Conservation (phyloP, 2,797 vertebrate species). For the Erithacus rubecula region DNA sequence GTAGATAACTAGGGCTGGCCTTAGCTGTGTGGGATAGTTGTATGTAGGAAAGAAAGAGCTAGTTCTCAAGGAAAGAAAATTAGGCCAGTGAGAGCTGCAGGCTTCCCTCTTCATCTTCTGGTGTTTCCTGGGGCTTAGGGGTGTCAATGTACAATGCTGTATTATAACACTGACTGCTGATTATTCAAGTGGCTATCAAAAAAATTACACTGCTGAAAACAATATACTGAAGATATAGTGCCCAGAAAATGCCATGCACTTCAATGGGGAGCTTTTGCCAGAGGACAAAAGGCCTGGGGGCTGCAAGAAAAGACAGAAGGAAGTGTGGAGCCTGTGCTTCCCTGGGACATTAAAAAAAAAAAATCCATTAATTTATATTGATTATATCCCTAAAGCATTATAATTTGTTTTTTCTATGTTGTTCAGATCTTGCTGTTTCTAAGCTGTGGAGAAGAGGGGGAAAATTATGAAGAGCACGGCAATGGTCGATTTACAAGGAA, state of each 20-base stretch:
- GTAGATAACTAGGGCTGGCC: conserved; percentile 5
- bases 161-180: conserved; percentile 52
- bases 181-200: conserved; percentile 66
- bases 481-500: neutral
- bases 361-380: conserved; percentile 12
- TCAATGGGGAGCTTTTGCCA: conserved; percentile 38
- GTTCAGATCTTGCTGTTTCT: neutral
- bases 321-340: neutral
- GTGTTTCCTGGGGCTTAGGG: conserved; percentile 30
- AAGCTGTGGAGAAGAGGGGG: neutral
- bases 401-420: neutral
- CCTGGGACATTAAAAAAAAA: neutral
- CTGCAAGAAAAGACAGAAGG: conserved; percentile 39
- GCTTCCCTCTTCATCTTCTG: conserved; percentile 37
- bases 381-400: neutral
- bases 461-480: neutral
- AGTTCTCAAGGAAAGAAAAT: conserved; percentile 59
- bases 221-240: conserved; percentile 55
- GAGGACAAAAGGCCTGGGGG: conserved; percentile 36
- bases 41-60: conserved; percentile 58
- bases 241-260: conserved; percentile 65
- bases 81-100: conserved; percentile 37
- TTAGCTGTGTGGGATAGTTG: conserved; percentile 51
- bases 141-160: conserved; percentile 43
- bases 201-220: conserved; percentile 53